Evolutionary conservation across 2,888 invertebrate genomes (phyloP).

Genomic region (Bedellia somnulentella): DNA sequence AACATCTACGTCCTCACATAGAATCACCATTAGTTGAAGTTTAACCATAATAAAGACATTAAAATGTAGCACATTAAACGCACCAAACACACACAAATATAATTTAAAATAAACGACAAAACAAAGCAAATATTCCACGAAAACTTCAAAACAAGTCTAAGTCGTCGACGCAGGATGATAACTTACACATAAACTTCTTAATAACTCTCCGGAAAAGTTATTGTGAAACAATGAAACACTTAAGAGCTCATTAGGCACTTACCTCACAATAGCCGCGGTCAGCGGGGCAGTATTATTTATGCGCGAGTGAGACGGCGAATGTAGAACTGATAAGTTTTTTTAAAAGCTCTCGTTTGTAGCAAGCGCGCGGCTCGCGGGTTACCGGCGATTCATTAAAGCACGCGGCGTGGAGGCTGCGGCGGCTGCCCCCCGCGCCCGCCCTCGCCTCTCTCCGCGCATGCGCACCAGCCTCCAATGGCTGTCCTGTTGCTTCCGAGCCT

Average conservation of each 20-base stretch:
- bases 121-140: too few species aligned
- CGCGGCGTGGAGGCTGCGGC: constrained; percentile 33
- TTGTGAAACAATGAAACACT: constrained; percentile 8
- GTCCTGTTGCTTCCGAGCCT: constrained; percentile 56
- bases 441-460: background rate
- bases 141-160: too few species aligned
- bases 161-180: too few species aligned
- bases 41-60: too few species aligned
- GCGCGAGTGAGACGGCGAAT: constrained; percentile 46
- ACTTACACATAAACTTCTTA: too few species aligned
- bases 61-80: too few species aligned
- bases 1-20: too few species aligned
- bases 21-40: too few species aligned
- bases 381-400: constrained; percentile 53
- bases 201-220: too few species aligned
- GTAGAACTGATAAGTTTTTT: constrained; percentile 41
- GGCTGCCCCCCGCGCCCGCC: constrained; percentile 5
- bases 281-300: constrained; percentile 22
- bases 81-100: too few species aligned
- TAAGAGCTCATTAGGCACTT: constrained; percentile 13
- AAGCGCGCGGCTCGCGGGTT: constrained; percentile 47
- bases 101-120: too few species aligned
- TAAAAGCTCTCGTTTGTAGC: constrained; percentile 24
- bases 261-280: constrained; percentile 23
- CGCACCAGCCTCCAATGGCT: constrained; percentile 29